Percentiles rank a stretch among this genome's conserved stretches.
These are phyloP conservation scores for Prosapia bicincta DNA, from an alignment of 2,888 invertebrate species.

Conservation along the genomic window DNA sequence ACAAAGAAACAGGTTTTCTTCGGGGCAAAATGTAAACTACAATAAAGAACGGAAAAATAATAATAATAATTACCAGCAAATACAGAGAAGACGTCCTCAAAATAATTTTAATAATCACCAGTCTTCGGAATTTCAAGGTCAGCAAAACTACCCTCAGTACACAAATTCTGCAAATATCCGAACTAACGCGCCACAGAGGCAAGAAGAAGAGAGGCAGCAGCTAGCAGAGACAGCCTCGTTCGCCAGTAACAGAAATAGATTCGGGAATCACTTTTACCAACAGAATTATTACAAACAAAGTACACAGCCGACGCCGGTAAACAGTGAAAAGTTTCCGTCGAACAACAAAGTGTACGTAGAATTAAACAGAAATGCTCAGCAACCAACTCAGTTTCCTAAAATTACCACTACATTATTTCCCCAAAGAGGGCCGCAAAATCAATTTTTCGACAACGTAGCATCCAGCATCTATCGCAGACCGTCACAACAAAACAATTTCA, in stretches of 20 bases:
- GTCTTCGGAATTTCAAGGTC: background rate
- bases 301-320: conserved; percentile 16
- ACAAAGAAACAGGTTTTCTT: background rate
- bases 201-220: conserved; percentile 59
- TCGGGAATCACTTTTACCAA: conserved; percentile 43
- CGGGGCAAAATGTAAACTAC: background rate
- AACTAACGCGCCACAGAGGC: background rate
- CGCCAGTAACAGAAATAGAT: conserved; percentile 50
- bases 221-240: conserved; percentile 77
- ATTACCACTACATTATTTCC: background rate
- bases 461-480: background rate
- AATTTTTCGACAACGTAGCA: background rate
- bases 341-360: conserved; percentile 14
- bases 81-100: background rate
- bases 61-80: conserved; percentile 15
- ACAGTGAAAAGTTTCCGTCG: conserved; percentile 1
- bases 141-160: background rate
- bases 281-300: conserved; percentile 37
- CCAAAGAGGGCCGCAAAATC: background rate
- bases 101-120: conserved; percentile 9
- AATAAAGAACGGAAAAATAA: background rate
- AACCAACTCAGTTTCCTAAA: background rate
- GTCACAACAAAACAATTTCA: background rate
- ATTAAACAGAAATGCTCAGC: conserved; percentile 7
- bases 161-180: background rate